Base-by-base conservation (phyloP, 2,113 vertebrate species). In the Corydoras maculifer region DNA sequence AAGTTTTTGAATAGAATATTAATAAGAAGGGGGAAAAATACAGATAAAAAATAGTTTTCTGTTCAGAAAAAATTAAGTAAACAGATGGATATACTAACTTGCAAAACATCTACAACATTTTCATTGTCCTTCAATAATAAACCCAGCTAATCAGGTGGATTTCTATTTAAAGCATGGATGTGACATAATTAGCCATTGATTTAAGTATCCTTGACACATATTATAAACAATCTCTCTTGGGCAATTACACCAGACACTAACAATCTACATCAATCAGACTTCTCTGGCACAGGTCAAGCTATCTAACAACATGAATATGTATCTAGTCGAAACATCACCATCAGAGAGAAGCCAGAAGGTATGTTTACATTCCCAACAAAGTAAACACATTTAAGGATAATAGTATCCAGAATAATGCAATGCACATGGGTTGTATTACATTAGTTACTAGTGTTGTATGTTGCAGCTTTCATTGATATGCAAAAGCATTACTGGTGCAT, bases 251-350 rank as follows among this genome's bases (percentile, higher is more conserved):
- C 3, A 55, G 29, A 51, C 50, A 67, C 29, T 4, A 67, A n/a
- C 65, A 9, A 32, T 32, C 8, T 29, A n/a, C 51, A 67, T 3
- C 29, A 15, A 13, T 67, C 65, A 55, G 12, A 53, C 51, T 53
- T 43, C 35, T 4, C 35, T 43, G 35, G 35, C 35, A 43, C 35
- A 43, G 35, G 35, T 43, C 35, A 43, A 43, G 62, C 63, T 65
- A 25, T 51, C 10, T 54, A 50, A 51, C 64, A 65, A 54, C 25
- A 54, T 65, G 43, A 65, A 72, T 65, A 65, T 72, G 62, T 55
- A 49, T 48, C 3, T 9, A 64, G 62, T 65, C 53, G 64, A 48
- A 72, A 57, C 54, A 18, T 3, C 8, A 53, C 48, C 62, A 14
- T 72, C 53, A 72, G 18, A 30, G 15, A 49, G 2, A 15, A 50